phyloP scores from a whole-genome alignment of 2,888 invertebrate genomes.

The Rhynchonema sp. region DNA sequence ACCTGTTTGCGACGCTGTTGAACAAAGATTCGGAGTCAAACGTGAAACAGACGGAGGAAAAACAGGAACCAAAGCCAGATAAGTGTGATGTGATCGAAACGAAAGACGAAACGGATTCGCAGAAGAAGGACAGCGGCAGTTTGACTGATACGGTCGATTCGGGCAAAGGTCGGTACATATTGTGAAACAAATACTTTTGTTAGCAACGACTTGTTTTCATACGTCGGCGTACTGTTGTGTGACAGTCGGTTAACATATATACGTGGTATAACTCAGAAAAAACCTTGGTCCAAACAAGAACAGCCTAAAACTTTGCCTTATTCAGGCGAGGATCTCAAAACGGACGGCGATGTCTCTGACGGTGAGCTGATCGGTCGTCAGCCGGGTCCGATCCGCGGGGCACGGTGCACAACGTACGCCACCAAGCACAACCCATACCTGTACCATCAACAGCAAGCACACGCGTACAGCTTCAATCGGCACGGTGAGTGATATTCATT shows the following conservation, averaged over 20 bases:
- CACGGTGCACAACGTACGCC: background rate
- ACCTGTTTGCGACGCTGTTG: background rate
- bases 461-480: no score
- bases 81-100: background rate
- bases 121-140: background rate
- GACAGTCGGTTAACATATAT: no score
- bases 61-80: background rate
- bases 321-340: background rate
- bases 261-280: no score
- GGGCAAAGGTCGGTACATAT: background rate
- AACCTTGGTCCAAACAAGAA: no score
- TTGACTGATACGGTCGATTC: background rate
- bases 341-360: background rate
- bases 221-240: no score
- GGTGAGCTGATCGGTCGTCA: background rate
- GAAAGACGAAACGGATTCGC: background rate
- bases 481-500: no score
- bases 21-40: background rate
- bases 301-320: no score
- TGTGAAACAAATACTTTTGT: no score
- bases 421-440: background rate
- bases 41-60: background rate
- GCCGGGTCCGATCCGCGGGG: background rate
- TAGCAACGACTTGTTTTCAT: no score
- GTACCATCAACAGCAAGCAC: background rate